Evolutionary conservation across 2,797 vertebrate species (phyloP), one percentile per base, ranked within the genome.

Genomic region (Chloroceryle inda): DNA sequence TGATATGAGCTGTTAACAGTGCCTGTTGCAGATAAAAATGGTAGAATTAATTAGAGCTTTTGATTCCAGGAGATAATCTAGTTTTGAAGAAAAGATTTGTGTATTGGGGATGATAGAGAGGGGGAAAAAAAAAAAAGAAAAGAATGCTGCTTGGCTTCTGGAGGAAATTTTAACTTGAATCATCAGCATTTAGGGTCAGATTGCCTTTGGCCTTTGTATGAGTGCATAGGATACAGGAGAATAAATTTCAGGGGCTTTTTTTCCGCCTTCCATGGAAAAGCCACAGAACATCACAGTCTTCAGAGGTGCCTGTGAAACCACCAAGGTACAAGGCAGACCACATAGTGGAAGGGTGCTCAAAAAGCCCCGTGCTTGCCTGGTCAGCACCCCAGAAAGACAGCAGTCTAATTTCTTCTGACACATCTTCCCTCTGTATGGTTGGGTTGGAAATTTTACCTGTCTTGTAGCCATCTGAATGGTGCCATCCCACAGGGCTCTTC

Each of bases 21-120:
- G 67, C 63, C 93, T 82, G 67, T 90, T 97, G 71, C 71, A 95
- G 85, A 95, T 42, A 87, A 96, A 96, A 97, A 95, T 61, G 18
- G 71, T 93, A 95, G 80, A 95, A 96, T 95, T 96, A 94, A 96
- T 94, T 95, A 96, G 89, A 82, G 71, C 21, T 94, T 94, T 82
- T 87, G 80, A 94, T 95, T 97, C 90, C 67, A 93, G 59, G 17
- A 94, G 73, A 84, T 86, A 88, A 94, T 92, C 79, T 92, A 79
- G 52, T 95, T 90, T 88, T 56, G 71, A 71, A 92, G 74, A 94
- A 88, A 92, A 93, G 67, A 61, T 50, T 50, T 82, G 74, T 64
- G 44, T 85, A 58, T 86, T 88, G 91, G 40, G 85, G 71, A 61
- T 87, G 71, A 85, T 47, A 11, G 21, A 3, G 33, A 0, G 3